Conservation (phyloP, 2,888 invertebrate genomes). For the Oxycera nigricornis region DNA sequence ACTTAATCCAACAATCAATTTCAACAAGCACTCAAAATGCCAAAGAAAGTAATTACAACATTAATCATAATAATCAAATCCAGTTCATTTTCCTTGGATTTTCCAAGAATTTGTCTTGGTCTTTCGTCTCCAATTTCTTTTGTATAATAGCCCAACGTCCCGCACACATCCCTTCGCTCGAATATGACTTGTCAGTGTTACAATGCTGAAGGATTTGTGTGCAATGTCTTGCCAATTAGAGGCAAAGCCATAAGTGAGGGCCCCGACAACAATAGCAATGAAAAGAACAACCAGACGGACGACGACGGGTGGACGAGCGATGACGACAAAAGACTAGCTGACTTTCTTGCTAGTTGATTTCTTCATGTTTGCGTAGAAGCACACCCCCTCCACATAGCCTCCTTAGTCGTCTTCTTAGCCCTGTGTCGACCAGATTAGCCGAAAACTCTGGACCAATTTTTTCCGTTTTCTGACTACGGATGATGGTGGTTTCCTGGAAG, state of each 20-base stretch:
- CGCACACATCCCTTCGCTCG: too few relatives aligned
- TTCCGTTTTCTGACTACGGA: too few relatives aligned
- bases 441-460: not conserved
- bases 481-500: not conserved
- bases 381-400: too few relatives aligned
- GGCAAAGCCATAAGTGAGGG: not conserved
- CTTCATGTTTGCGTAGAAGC: too few relatives aligned
- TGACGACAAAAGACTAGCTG: too few relatives aligned
- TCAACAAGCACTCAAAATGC: too few relatives aligned
- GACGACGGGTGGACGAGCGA: too few relatives aligned
- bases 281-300: not conserved
- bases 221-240: constrained; percentile 9
- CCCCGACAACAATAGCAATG: too few relatives aligned
- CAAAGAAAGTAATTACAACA: constrained; percentile 2
- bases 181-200: not conserved
- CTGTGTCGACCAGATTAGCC: not conserved
- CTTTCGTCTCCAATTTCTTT: not conserved
- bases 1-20: too few relatives aligned
- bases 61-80: constrained; percentile 13
- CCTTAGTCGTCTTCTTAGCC: too few relatives aligned
- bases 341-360: not conserved
- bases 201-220: not conserved
- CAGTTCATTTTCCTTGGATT: not conserved
- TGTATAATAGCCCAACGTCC: too few relatives aligned
- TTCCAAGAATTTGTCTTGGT: constrained; percentile 8